Base-by-base conservation (phyloP, 2,113 vertebrate species). In the Anoura caudifer region DNA sequence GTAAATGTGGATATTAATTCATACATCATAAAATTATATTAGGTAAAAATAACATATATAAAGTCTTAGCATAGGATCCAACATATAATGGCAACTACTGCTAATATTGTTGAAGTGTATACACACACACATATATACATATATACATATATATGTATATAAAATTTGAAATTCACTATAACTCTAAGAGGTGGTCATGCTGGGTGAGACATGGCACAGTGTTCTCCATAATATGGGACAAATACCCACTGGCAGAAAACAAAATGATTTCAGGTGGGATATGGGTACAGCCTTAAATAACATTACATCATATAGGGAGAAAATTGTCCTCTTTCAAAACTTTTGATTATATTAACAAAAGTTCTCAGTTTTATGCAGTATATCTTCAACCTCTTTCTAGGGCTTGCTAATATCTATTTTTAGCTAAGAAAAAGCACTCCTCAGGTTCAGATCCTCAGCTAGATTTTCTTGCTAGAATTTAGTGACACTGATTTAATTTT, bases 251-350 rank as follows among this genome's bases (percentile, higher is more conserved):
- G 63, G 69, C 5, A 16, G 38, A 45, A 43, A n/a, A 67, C 3
- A 84, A 76, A 77, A 15, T 94, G 86, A 96, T 87, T 90, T 92
- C 31, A 87, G 36, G 47, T 80, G 54, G 50, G n/a, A 43, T 45
- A 61, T 0, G 73, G 56, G 9, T 24, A 33, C 38, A 56, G 28
- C n/a, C 50, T 91, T 93, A 75, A 90, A 28, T 92, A 92, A 85
- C 56, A 50, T 0, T 56, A 15, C 80, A 52, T 61, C 26, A 2
- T 75, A 95, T 6, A 79, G 43, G 79, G 47, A 90, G 81, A 96
- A 95, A 94, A 87, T 80, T 52, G 13, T 81, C 26, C 52, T 91
- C 19, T 87, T 94, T 81, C 56, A 93, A 94, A 91, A n/a, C 28
- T 17, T 95, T 80, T 93, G 81, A 96, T 93, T 85, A 72, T 24